Evolutionary conservation across 1,140 invertebrate genomes (phyloP).

Genomic region (Oedothorax gibbosus): DNA sequence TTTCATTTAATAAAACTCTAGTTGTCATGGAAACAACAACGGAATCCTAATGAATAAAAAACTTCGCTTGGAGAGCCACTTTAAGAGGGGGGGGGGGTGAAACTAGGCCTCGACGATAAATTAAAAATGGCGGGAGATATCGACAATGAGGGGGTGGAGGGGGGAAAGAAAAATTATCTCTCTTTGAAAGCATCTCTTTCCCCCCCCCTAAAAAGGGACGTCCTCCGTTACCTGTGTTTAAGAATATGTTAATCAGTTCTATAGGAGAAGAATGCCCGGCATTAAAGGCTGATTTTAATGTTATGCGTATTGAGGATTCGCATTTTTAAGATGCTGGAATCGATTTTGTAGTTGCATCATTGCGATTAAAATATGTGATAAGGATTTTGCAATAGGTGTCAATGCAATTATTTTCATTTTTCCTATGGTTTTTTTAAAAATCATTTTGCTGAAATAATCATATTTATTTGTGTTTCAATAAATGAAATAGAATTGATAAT

Average conservation of each 20-base stretch:
- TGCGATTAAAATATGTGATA: too few species aligned
- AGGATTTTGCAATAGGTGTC: too few species aligned
- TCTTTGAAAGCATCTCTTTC: neutral
- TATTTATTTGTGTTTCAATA: too few species aligned
- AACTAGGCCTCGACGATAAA: constrained; percentile 39
- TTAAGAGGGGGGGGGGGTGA: neutral
- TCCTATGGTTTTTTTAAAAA: too few species aligned
- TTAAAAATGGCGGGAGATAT: constrained; percentile 22
- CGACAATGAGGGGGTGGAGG: neutral
- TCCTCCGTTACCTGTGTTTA: constrained; percentile 29
- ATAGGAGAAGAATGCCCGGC: neutral
- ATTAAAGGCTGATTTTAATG: neutral
- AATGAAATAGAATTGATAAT: too few species aligned
- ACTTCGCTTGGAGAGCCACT: neutral
- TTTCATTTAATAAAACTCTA: constrained; percentile 29
- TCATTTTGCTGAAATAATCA: too few species aligned
- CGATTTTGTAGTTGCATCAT: too few species aligned
- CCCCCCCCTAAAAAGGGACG: constrained; percentile 24
- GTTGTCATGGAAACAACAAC: constrained; percentile 41
- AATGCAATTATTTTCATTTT: too few species aligned
- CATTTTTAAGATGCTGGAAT: neutral
- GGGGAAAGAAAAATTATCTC: constrained; percentile 25
- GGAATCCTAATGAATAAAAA: neutral
- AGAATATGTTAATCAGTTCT: constrained; percentile 57
- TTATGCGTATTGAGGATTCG: constrained; percentile 3